Evolutionary conservation across 1,140 invertebrate genomes (phyloP).

Genomic region (Lordiphosa clarofinis): DNA sequence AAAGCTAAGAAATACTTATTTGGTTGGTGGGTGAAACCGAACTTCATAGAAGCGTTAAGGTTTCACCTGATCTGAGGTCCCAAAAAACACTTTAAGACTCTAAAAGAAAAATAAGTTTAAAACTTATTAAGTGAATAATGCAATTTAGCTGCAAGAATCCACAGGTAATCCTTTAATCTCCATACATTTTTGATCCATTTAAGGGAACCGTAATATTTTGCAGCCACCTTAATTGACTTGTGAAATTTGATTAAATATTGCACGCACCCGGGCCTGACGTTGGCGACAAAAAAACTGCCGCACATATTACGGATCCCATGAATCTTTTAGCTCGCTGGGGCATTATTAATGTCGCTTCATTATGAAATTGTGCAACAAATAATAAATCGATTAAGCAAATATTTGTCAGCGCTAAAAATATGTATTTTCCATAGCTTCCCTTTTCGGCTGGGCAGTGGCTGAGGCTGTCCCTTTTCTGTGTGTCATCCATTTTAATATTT

Average conservation of each 20-base stretch:
- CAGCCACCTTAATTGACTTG: constrained; percentile 3
- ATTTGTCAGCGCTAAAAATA: constrained; percentile 66
- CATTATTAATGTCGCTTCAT: constrained; percentile 72
- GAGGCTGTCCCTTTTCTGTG: constrained; percentile 50
- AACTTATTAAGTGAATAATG: too few species aligned
- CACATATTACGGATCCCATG: constrained; percentile 18
- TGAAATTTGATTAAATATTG: background rate
- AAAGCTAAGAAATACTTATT: too few species aligned
- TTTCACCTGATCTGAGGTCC: too few species aligned
- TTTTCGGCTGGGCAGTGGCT: constrained; percentile 4
- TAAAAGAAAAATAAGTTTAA: too few species aligned
- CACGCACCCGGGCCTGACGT: background rate
- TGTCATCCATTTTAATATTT: constrained; percentile 76
- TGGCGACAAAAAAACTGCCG: background rate
- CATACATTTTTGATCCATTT: too few species aligned
- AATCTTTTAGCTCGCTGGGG: constrained; percentile 46
- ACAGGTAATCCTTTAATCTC: too few species aligned
- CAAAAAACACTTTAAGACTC: too few species aligned
- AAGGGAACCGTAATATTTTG: background rate
- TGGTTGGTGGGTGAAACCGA: too few species aligned
- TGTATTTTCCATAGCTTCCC: constrained; percentile 51
- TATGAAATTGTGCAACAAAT: constrained; percentile 74
- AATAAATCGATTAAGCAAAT: constrained; percentile 78
- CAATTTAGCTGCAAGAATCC: too few species aligned
- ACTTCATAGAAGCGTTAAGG: too few species aligned